Percentiles rank a stretch among this genome's conserved stretches.
Evolutionary conservation across 2,797 vertebrate genomes (phyloP).

Genomic region (Heteromormyrus szaboi): DNA sequence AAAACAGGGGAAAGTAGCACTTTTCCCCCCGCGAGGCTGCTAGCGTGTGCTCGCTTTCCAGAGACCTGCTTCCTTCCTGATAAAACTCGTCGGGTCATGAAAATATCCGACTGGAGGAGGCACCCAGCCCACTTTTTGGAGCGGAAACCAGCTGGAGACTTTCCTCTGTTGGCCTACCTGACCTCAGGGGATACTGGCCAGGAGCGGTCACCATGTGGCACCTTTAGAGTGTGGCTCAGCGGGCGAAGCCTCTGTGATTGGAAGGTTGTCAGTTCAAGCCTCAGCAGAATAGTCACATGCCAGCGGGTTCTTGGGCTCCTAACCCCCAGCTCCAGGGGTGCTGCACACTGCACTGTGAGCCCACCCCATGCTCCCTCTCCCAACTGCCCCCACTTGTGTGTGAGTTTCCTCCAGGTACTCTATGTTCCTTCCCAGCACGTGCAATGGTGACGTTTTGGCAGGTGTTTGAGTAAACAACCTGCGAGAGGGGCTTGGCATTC

Average conservation of each 20-base stretch:
- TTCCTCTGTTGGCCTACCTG: background rate
- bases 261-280: background rate
- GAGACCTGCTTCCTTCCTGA: slow-evolving; percentile 23
- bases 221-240: background rate
- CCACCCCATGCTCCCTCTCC: background rate
- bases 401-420: background rate
- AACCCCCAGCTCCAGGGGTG: background rate
- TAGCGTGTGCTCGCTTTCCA: background rate
- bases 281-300: background rate
- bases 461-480: background rate
- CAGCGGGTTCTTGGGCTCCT: background rate
- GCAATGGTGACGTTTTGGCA: background rate
- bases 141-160: background rate
- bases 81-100: background rate
- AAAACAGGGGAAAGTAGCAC: background rate
- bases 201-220: background rate
- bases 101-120: slow-evolving; percentile 16
- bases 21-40: background rate
- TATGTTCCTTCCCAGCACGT: background rate
- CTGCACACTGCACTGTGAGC: background rate
- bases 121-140: background rate
- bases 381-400: background rate
- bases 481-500: background rate
- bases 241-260: background rate
- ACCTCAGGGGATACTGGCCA: background rate